These are phyloP conservation scores for Kuschelorhynchus macadamiae DNA, from an alignment of 2,888 invertebrate species.

Conservation along the genomic window DNA sequence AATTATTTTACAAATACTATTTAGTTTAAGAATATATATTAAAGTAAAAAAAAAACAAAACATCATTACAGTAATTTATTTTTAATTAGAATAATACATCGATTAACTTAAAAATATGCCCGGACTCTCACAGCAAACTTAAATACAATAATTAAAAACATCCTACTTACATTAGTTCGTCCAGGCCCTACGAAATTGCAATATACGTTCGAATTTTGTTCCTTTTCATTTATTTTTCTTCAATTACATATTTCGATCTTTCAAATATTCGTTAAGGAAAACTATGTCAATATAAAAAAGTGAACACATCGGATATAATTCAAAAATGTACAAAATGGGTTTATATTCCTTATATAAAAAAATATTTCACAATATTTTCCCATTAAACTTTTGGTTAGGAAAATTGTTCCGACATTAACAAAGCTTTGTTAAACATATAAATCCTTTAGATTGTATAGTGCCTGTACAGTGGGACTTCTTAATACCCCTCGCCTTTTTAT, in stretches of 20 bases:
- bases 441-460: too few species aligned
- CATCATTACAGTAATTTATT: conserved; percentile 50
- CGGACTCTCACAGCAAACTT: conserved; percentile 67
- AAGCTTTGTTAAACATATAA: too few species aligned
- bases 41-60: conserved; percentile 3
- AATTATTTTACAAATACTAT: too few species aligned
- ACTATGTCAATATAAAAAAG: conserved; percentile 34
- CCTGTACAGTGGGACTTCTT: too few species aligned
- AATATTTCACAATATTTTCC: conserved; percentile 5
- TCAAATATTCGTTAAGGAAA: conserved; percentile 38
- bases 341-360: conserved; percentile 20
- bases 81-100: conserved; percentile 67
- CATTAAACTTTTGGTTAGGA: not conserved
- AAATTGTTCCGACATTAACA: too few species aligned
- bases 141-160: conserved; percentile 63
- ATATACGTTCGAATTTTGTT: conserved; percentile 45
- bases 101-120: conserved; percentile 67
- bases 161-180: conserved; percentile 62
- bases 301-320: conserved; percentile 45
- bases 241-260: conserved; percentile 26
- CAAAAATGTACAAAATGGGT: conserved; percentile 37
- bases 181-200: conserved; percentile 65
- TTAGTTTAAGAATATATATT: too few species aligned
- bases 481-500: too few species aligned
- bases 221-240: too few species aligned